Base-by-base conservation (phyloP, 2,888 invertebrate genomes). In the Nudaria mundana region DNA sequence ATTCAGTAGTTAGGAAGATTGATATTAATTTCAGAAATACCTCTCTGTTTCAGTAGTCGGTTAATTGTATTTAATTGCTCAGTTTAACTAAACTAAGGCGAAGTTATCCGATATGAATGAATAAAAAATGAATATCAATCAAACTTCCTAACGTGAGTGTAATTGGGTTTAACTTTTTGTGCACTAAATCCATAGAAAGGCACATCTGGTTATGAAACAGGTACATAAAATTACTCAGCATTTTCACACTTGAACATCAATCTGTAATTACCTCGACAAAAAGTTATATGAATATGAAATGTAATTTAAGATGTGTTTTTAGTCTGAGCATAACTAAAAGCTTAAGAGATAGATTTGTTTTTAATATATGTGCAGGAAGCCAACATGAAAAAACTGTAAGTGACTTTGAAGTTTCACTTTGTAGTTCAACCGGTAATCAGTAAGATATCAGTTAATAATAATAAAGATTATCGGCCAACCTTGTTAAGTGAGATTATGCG, bases 51-150 rank as follows among this genome's bases (percentile, higher is more conserved):
- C n/a, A n/a, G n/a, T n/a, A n/a, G n/a, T n/a, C n/a, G n/a, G n/a
- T n/a, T n/a, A n/a, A n/a, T n/a, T n/a, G n/a, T n/a, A n/a, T n/a
- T n/a, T n/a, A n/a, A n/a, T n/a, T n/a, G n/a, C n/a, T n/a, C n/a
- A n/a, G n/a, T n/a, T n/a, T n/a, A n/a, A n/a, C n/a, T n/a, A n/a
- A n/a, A n/a, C n/a, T n/a, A n/a, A n/a, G n/a, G n/a, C n/a, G n/a
- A n/a, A n/a, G n/a, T n/a, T n/a, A n/a, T n/a, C n/a, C n/a, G n/a
- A n/a, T n/a, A n/a, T n/a, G n/a, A n/a, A n/a, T n/a, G n/a, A n/a
- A n/a, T n/a, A n/a, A 28, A 31, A 25, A 37, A 46, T 40, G 30
- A 40, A 15, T 28, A 28, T 28, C 28, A 28, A 14, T 28, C 28
- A 28, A 20, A 28, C 28, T 28, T 28, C 14, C 28, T 28, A 7